Evolutionary conservation across 2,797 vertebrate species (phyloP).

Genomic region (Malurus splendens): DNA sequence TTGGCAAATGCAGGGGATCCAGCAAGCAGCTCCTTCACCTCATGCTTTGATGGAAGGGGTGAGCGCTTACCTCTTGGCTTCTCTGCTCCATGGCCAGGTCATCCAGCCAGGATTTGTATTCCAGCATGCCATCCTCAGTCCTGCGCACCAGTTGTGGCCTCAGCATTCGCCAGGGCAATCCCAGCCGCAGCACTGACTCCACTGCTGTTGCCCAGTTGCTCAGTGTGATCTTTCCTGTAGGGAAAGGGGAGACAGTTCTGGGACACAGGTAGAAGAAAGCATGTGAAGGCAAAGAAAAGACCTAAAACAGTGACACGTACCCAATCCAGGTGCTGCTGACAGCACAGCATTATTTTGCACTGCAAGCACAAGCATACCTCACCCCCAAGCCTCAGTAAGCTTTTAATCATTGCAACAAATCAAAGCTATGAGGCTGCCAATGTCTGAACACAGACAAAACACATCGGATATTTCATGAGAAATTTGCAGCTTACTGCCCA

Average conservation of each 20-base stretch:
- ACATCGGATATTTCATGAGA: not conserved
- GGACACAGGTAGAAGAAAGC: not conserved
- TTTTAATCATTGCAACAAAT: not conserved
- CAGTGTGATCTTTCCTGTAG: slow-evolving; percentile 77
- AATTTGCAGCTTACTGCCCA: not conserved
- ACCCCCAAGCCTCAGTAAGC: not conserved
- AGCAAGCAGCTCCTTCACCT: not conserved
- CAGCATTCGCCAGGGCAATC: slow-evolving; percentile 88
- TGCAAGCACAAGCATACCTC: not conserved
- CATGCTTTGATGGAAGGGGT: not conserved
- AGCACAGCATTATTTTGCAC: not conserved
- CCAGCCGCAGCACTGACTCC: slow-evolving; percentile 80
- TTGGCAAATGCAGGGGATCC: not conserved
- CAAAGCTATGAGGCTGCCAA: not conserved
- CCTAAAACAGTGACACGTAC: not conserved
- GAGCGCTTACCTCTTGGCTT: slow-evolving; percentile 74
- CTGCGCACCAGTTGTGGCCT: slow-evolving; percentile 80
- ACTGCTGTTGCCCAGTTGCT: slow-evolving; percentile 83
- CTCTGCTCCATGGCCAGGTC: slow-evolving; percentile 80
- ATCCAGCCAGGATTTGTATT: slow-evolving; percentile 84
- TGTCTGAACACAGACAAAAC: not conserved
- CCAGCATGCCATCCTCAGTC: slow-evolving; percentile 61
- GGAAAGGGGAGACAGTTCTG: not conserved
- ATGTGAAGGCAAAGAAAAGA: not conserved
- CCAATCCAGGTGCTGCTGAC: not conserved